Percentiles rank a stretch among this genome's conserved stretches.
phyloP scores from a whole-genome alignment of 2,113 vertebrate genomes.

The Nipponia nippon region DNA sequence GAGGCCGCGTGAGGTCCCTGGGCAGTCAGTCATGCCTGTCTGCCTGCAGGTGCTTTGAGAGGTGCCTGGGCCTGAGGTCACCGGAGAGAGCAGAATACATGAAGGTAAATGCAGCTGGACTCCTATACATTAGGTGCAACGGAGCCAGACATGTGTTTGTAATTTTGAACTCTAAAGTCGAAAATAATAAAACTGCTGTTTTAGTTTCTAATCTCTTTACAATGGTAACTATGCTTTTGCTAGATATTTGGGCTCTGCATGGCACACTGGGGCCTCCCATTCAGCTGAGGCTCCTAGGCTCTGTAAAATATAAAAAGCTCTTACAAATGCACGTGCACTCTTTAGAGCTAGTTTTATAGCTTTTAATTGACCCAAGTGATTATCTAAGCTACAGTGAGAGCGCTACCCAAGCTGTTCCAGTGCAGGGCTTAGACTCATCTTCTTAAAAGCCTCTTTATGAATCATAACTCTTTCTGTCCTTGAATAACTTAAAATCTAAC shows the following conservation, averaged over 20 bases:
- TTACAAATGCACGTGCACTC: neutral
- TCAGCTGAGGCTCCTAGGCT: neutral
- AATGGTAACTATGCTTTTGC: neutral
- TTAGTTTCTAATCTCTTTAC: neutral
- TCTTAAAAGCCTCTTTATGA: constrained; percentile 47
- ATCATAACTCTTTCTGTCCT: constrained; percentile 35
- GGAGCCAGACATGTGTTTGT: neutral
- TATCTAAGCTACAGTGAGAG: neutral
- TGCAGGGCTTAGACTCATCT: constrained; percentile 29
- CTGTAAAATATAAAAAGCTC: neutral
- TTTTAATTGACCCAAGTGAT: neutral
- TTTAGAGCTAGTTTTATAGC: neutral
- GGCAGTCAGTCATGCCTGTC: neutral
- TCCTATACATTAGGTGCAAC: neutral
- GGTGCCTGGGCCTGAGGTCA: neutral
- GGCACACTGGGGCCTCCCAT: neutral
- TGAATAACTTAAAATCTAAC: neutral
- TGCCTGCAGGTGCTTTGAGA: neutral
- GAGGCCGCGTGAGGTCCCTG: neutral
- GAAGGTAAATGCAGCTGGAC: neutral
- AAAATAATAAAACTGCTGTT: neutral
- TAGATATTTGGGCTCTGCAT: neutral
- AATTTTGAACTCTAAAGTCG: neutral
- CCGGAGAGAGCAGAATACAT: neutral
- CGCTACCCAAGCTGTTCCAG: neutral